Evolutionary conservation across 53 echinoderm and acorn worm species (phyloP).

Genomic region (Antedon mediterranea): DNA sequence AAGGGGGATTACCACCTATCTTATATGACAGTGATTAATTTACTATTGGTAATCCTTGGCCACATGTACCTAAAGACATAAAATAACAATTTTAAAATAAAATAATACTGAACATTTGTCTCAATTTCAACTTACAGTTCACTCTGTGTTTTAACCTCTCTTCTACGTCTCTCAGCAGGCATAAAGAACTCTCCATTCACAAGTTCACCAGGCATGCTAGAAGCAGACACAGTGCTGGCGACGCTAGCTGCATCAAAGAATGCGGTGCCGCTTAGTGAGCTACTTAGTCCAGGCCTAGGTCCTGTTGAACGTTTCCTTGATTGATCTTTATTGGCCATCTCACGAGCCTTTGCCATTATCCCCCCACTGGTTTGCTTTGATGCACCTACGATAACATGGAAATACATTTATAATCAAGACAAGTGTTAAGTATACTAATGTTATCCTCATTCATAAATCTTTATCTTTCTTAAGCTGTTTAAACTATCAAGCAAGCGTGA

Average conservation of each 20-base stretch:
- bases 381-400: no score
- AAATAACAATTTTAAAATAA: no score
- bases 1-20: no score
- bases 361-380: not conserved
- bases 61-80: no score
- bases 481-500: no score
- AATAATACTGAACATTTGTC: no score
- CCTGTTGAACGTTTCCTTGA: constrained; percentile 3
- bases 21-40: no score
- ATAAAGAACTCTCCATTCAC: constrained; percentile 23
- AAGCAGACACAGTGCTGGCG: constrained; percentile 78
- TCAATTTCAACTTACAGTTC: not conserved
- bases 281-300: constrained; percentile 62
- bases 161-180: not conserved
- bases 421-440: no score
- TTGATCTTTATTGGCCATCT: not conserved
- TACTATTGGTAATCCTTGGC: no score
- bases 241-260: constrained; percentile 89
- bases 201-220: constrained; percentile 86
- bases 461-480: no score
- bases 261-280: constrained; percentile 84
- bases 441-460: no score
- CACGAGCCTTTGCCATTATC: not conserved
- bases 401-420: no score
- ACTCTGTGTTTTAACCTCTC: not conserved